Base-by-base conservation (phyloP, 2,113 vertebrate species). In the Ailuropoda melanoleuca region DNA sequence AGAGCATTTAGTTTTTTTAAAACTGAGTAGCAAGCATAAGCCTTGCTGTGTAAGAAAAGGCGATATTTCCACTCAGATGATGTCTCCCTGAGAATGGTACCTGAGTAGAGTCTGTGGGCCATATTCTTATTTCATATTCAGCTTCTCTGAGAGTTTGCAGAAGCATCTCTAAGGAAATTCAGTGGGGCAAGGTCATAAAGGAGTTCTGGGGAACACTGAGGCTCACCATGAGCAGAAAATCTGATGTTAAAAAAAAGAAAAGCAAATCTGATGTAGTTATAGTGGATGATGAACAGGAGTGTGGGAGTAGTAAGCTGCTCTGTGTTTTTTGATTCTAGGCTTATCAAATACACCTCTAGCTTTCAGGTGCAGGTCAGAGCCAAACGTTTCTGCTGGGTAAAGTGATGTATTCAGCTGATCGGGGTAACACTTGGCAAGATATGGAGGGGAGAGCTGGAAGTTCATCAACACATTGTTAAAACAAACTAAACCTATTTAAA, bases 1-100 rank as follows among this genome's bases (percentile, higher is more conserved):
- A 88, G 34, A 91, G 50, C 34, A 84, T 60, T 95, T 89, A 70
- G n/a, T 88, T 88, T 77, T 75, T 50, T 12, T 6, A 74, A 34
- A 94, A 78, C 43, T n/a, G 26, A 92, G 18, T 62, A 48, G 13
- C 21, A 70, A 87, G 82, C 60, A 37, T 37, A 90, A 93, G 34
- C 50, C 64, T 60, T n/a, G 8, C 21, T 70, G 8, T 95, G 19
- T 91, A 82, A 96, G 58, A 92, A 95, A 93, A 68, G 46, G n/a
- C 8, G 53, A 8, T 87, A 10, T 60, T 87, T 90, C 53, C 17
- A 26, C 7, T 34, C 83, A 75, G 29, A 7, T 72, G 4, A 75
- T 96, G 10, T 11, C 24, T 88, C 6, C 29, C 29, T 85, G 53
- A 93, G 24, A 92, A 58, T 72, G 8, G 56, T 95, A 31, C 55